Conservation (phyloP, 2,888 invertebrate species). For the Acrocyrtus sp. region DNA sequence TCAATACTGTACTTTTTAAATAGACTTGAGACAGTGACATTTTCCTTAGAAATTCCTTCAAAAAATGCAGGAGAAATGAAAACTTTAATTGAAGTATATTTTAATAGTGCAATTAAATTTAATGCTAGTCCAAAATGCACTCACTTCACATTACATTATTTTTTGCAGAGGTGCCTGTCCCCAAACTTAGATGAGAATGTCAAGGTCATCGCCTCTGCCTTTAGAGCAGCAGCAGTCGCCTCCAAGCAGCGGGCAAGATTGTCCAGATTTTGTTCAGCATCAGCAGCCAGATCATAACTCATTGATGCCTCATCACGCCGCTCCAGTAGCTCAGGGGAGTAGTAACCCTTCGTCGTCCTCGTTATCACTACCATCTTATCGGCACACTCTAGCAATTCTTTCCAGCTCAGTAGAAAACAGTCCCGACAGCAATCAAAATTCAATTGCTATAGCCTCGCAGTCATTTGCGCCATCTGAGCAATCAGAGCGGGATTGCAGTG, state of each 20-base stretch:
- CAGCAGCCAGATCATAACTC: slow-evolving; percentile 11
- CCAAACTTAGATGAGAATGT: slow-evolving; percentile 29
- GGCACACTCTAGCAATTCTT: background rate
- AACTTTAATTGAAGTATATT: background rate
- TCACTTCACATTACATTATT: too few species aligned
- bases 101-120: slow-evolving; percentile 10
- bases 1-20: background rate
- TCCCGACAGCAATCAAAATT: slow-evolving; percentile 28
- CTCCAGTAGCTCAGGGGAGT: background rate
- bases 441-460: slow-evolving; percentile 19
- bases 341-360: slow-evolving; percentile 24
- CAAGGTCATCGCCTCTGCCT: slow-evolving; percentile 33
- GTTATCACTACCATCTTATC: slow-evolving; percentile 12
- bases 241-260: slow-evolving; percentile 7
- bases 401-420: slow-evolving; percentile 11
- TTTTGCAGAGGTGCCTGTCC: too few species aligned
- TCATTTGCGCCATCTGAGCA: slow-evolving; percentile 34
- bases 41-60: background rate
- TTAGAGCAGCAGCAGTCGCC: slow-evolving; percentile 14
- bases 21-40: background rate
- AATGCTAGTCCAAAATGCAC: too few species aligned
- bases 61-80: background rate
- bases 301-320: background rate
- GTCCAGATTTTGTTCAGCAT: background rate
- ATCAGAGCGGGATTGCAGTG: background rate